Evolutionary conservation across 2,888 invertebrate species (phyloP), one percentile per base, ranked within the genome.

Genomic region (Esperia sulphurella): DNA sequence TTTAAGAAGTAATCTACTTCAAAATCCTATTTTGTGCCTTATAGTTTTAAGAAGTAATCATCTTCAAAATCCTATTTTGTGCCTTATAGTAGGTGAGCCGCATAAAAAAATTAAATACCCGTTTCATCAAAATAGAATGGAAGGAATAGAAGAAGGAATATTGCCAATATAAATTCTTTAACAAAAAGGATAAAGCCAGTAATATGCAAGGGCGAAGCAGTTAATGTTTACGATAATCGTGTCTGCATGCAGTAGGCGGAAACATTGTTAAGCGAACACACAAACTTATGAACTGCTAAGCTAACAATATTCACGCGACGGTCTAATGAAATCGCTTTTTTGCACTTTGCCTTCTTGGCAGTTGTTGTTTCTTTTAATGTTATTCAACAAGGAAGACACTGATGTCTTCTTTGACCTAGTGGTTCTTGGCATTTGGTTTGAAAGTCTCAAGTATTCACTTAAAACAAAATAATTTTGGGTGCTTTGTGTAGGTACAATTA

Each of bases 141-240:
- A 7, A 8, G 3, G 10, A 31, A 1, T 31, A 31, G 31, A 2
- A 30, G 10, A 31, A 31, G 8, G 10, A 10, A 31, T 31, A 31
- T 9, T 31, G 1, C 31, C 31, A 37, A 39, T 13, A 14, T n/a
- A 14, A 39, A 39, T 14, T 4, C 39, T 8, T 14, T 9, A 42
- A 29, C 37, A 49, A 37, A 48, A 45, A 39, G 44, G 14, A 45
- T 29, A 48, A 39, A 45, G 28, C 55, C 56, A 56, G 56, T 63
- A 61, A 62, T 70, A 71, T 70, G 63, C 68, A 65, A 62, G 65
- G 66, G 69, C 57, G 61, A 59, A 63, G 66, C 63, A 71, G 68
- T 83, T 73, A 79, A 68, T 78, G 78, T 81, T 83, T 80, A 83
- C 71, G 79, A 75, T 79, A 71, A 84, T 76, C 64, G 68, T 58